Conservation (phyloP, 1,140 invertebrate genomes). For the Scaptodrosophila lebanonensis region DNA sequence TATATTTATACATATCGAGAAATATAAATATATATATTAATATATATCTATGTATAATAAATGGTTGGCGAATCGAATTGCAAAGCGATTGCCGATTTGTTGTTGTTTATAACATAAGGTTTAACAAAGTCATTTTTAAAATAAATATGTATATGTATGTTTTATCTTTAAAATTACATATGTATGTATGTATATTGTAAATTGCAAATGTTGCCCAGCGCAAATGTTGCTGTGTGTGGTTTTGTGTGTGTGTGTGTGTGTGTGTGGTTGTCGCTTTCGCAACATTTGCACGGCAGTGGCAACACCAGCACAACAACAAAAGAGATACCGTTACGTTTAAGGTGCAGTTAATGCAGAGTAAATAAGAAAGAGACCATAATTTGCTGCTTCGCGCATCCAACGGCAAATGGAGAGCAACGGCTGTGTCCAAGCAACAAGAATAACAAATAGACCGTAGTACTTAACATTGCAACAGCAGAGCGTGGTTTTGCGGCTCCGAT, state of each 20-base stretch:
- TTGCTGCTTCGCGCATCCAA: too few relatives aligned
- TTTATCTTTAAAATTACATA: too few relatives aligned
- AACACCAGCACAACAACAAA: slow-evolving; percentile 69
- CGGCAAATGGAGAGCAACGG: slow-evolving; percentile 15
- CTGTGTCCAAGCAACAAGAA: slow-evolving; percentile 6
- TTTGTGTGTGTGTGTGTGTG: too few relatives aligned
- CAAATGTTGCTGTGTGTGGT: too few relatives aligned
- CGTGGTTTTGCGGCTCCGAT: slow-evolving; percentile 4
- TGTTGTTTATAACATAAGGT: slow-evolving; percentile 59
- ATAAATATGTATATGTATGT: slow-evolving; percentile 53
- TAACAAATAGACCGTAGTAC: slow-evolving; percentile 1
- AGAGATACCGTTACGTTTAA: slow-evolving; percentile 73
- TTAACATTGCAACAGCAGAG: slow-evolving; percentile 49
- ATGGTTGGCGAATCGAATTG: slow-evolving; percentile 26
- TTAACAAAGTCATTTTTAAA: slow-evolving; percentile 73
- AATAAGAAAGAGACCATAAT: slow-evolving; percentile 71
- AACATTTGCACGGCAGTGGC: slow-evolving; percentile 71
- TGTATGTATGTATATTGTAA: slow-evolving; percentile 56
- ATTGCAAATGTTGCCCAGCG: slow-evolving; percentile 70
- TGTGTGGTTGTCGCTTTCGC: too few relatives aligned
- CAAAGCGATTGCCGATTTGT: slow-evolving; percentile 29
- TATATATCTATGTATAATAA: slow-evolving; percentile 52
- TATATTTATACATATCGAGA: slow-evolving; percentile 47
- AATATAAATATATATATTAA: slow-evolving; percentile 25
- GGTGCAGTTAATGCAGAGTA: slow-evolving; percentile 67